A percentile compares a stretch with the other conserved stretches of the same genome.
Evolutionary conservation across 1,140 invertebrate species (phyloP).

Genomic region (Dendrolimus punctatus): DNA sequence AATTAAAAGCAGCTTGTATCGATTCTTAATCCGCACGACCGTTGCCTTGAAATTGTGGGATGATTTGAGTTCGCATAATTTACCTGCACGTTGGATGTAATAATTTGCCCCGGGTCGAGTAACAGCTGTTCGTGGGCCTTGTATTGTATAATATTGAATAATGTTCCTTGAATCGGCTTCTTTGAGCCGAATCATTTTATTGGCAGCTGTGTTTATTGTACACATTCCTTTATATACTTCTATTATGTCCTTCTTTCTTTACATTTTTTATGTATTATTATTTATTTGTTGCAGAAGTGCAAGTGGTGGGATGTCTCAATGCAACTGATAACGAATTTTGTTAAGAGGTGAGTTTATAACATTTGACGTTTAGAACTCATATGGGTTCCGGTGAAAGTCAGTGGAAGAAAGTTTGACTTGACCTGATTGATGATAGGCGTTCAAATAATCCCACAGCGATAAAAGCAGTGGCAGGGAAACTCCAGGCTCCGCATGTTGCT

Average conservation of each 20-base stretch:
- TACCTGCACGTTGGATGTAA: slow-evolving; percentile 43
- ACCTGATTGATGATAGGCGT: too few relatives aligned
- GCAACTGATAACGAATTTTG: slow-evolving; percentile 16
- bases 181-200: slow-evolving; percentile 31
- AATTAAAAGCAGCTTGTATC: slow-evolving; percentile 12
- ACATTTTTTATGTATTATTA: slow-evolving; percentile 8
- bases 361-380: too few relatives aligned
- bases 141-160: slow-evolving; percentile 34
- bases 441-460: too few relatives aligned
- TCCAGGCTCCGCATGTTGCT: too few relatives aligned
- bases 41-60: slow-evolving; percentile 6
- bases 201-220: slow-evolving; percentile 25
- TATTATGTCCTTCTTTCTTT: neutral
- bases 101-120: slow-evolving; percentile 17
- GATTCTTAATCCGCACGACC: slow-evolving; percentile 3
- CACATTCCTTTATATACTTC: neutral
- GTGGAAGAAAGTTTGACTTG: too few relatives aligned
- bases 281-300: slow-evolving; percentile 60
- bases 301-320: slow-evolving; percentile 52
- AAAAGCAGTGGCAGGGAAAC: too few relatives aligned
- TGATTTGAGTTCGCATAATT: slow-evolving; percentile 29
- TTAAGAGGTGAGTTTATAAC: slow-evolving; percentile 12
- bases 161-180: slow-evolving; percentile 21
- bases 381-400: too few relatives aligned
- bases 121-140: slow-evolving; percentile 37